Conservation (phyloP, 64 coral and sea anemone species). For the Pocillopora damicornis region DNA sequence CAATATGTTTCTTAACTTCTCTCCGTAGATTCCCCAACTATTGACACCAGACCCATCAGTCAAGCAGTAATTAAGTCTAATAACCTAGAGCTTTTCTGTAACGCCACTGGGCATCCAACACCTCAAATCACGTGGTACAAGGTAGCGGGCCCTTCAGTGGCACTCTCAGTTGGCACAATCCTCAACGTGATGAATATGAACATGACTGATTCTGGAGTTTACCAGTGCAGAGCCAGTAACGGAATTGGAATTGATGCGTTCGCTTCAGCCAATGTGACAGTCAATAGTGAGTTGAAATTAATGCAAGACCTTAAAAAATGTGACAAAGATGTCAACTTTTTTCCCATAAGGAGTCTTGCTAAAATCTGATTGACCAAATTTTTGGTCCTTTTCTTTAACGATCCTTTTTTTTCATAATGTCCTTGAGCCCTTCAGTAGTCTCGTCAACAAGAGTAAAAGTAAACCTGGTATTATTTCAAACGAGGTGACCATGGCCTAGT, state of each 20-base stretch:
- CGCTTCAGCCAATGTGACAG: neutral
- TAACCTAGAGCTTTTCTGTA: neutral
- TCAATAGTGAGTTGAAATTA: slow-evolving; percentile 1
- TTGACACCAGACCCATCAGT: neutral
- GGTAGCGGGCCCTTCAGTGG: neutral
- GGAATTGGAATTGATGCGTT: slow-evolving; percentile 1
- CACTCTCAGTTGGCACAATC: neutral
- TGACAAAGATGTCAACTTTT: too few species aligned
- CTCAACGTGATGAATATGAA: neutral
- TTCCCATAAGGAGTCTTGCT: too few species aligned
- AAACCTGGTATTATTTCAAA: too few species aligned
- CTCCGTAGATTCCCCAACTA: too few species aligned
- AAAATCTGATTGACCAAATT: too few species aligned
- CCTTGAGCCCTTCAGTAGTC: too few species aligned
- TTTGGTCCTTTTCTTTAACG: too few species aligned
- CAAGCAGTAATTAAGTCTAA: slow-evolving; percentile 2
- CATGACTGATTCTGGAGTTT: slow-evolving; percentile 16
- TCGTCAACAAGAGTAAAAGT: too few species aligned
- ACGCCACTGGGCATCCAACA: slow-evolving; percentile 20
- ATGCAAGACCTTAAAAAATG: neutral
- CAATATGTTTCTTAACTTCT: too few species aligned
- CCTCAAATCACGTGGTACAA: slow-evolving; percentile 18
- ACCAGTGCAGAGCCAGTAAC: slow-evolving; percentile 33
- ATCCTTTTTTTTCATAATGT: too few species aligned
- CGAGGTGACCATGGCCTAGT: too few species aligned